Evolutionary conservation across 2,888 invertebrate genomes (phyloP), one percentile per base, ranked within the genome.

Genomic region (Cheiracanthium punctorium): DNA sequence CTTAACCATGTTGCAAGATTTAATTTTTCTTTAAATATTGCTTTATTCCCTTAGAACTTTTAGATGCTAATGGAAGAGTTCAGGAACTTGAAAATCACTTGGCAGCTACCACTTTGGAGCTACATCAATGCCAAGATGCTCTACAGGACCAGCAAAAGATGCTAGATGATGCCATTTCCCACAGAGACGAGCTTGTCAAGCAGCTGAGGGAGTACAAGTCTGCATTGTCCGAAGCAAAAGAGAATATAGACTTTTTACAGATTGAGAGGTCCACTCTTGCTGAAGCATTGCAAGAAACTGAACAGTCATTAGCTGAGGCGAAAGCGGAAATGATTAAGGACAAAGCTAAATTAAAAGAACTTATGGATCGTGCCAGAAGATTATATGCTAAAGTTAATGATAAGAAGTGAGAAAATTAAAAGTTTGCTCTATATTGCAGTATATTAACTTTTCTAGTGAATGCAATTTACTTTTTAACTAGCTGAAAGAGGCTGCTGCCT

Each of bases 161-260:
- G 67, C 37, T 84, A 29, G 88, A 88, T 30, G 84, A 82, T 8
- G 28, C 72, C 1, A 43, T 52, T 28, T 12, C 10, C 33, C 76
- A 80, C 7, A 14, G 71, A 1, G 82, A 79, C 14, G 73, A 82
- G 10, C 30, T 84, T 14, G 64, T 29, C 10, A 80, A 82, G 28
- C 75, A 88, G 30, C n/a, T 88, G 8, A 70, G 71, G 17, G 88
- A 88, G 28, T 72, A 37, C 17, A 28, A 28, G 52, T 48, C 75
- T 29, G 58, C 74, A 30, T 24, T 88, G 7, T 28, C 14, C 28
- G 89, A 89, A 73, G 65, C 70, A 10, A 76, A 79, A 79, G 89
- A 89, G 70, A 88, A 64, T 33, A 71, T 88, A 28, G 89, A 89
- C 28, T 89, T 89, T 77, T 43, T 89, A 14, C 88, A 88, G 32